Conservation (phyloP, 2,113 vertebrate genomes). For the Epinephelus lanceolatus region DNA sequence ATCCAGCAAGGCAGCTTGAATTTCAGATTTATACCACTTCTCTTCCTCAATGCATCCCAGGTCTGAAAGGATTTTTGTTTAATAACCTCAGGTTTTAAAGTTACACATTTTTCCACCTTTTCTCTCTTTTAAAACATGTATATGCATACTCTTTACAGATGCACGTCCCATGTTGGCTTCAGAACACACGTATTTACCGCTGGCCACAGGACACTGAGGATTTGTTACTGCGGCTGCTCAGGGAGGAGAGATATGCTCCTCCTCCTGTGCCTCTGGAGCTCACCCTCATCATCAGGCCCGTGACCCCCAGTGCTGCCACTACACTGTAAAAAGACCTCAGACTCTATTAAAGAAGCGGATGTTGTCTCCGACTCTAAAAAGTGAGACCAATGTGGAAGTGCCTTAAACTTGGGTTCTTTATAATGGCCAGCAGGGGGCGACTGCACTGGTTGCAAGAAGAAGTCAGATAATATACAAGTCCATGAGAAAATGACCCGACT, state of each 20-base stretch:
- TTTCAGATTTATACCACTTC: conserved; percentile 94
- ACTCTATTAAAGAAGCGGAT: no score
- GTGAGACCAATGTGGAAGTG: no score
- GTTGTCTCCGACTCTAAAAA: no score
- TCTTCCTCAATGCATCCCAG: conserved; percentile 90
- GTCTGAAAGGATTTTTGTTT: conserved; percentile 77
- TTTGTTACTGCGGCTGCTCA: conserved; percentile 89
- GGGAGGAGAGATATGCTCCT: conserved; percentile 89
- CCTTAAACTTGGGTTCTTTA: no score
- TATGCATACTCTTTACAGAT: conserved; percentile 73
- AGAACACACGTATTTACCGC: conserved; percentile 90
- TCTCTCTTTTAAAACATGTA: background rate
- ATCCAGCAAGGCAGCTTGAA: conserved; percentile 96
- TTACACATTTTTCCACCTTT: background rate
- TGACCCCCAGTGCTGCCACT: conserved; percentile 16
- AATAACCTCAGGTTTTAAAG: background rate
- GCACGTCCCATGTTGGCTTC: conserved; percentile 92
- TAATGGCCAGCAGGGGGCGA: no score
- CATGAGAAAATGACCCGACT: no score
- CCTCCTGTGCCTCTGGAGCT: conserved; percentile 89
- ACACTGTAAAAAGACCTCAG: conserved; percentile 37
- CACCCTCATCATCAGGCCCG: conserved; percentile 85
- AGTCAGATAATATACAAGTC: no score
- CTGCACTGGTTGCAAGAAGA: no score
- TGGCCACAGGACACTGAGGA: conserved; percentile 91